Base-by-base conservation (phyloP, 1,140 invertebrate species). In the Conopomorpha cramerella region DNA sequence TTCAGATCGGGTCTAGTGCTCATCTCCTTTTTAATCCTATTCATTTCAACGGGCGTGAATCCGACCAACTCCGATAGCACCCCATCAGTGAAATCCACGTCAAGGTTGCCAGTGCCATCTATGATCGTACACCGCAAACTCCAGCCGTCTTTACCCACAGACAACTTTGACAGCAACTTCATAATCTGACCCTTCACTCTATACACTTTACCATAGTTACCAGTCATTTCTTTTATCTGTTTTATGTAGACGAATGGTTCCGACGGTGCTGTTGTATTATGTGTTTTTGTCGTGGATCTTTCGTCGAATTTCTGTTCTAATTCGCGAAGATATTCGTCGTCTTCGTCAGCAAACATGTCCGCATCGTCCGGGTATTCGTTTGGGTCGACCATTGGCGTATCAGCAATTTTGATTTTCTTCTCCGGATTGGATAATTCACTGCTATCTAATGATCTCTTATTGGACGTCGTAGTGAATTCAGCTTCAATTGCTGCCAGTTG, bases 241-340 rank as follows among this genome's bases (percentile, higher is more conserved):
- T 76, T 76, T 18, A 78, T 58, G 47, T 74, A 76, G 2, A 68
- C 45, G 36, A 59, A 78, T 1, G 72, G 72, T 41, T 62, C 56
- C 0, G 52, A 11, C 11, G 55, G 38, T 6, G 16, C 8, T 27
- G 13, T 8, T 39, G 33, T 29, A 12, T 19, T 18, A 43, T 32
- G 23, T 3, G 32, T n/a, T 13, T 13, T 29, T 6, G 8, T n/a
- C 13, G 6, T 25, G 14, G 51, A 43, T 6, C 27, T 35, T 23
- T 38, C 42, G 38, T 66, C 60, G 10, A 66, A 53, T 16, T 65
- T 34, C 0, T 46, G 50, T 43, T 66, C 63, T 12, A 73, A 34
- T 38, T 64, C 59, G 27, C 42, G 51, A 7, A 73, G 41, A 40
- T 65, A 55, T 3, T 67, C 63, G 34, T 62, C 57, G 36, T 72